A percentile compares a stretch with the other conserved stretches of the same genome.
Conservation (phyloP, 2,888 invertebrate species). For the Platycnemis pennipes region DNA sequence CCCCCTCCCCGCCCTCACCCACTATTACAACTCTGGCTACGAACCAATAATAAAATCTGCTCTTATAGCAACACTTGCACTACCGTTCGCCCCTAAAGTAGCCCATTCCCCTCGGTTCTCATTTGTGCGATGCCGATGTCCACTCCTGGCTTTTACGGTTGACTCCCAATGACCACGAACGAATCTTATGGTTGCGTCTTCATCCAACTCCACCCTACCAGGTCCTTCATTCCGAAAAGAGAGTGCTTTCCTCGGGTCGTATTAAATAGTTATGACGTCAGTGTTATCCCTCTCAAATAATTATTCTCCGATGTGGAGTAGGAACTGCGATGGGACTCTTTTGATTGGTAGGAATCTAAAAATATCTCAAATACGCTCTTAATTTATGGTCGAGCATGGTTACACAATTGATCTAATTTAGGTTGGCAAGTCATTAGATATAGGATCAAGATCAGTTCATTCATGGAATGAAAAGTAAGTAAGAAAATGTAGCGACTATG, state of each 20-base stretch:
- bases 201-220: neutral
- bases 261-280: too few species aligned
- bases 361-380: too few species aligned
- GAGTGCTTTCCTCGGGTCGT: neutral
- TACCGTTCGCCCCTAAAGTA: neutral
- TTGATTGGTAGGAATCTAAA: too few species aligned
- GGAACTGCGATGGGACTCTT: too few species aligned
- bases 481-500: too few species aligned
- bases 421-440: too few species aligned
- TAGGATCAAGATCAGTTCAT: too few species aligned
- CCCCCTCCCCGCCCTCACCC: neutral
- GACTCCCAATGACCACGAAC: neutral
- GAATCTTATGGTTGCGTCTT: constrained; percentile 32
- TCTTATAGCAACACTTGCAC: constrained; percentile 41
- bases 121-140: constrained; percentile 50
- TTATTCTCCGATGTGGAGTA: too few species aligned
- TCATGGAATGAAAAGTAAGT: too few species aligned
- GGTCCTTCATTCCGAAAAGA: neutral
- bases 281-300: too few species aligned
- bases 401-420: too few species aligned
- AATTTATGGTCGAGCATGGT: too few species aligned
- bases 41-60: constrained; percentile 65
- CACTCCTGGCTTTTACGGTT: constrained; percentile 33
- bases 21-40: neutral
- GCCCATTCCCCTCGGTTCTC: neutral